phyloP scores from a whole-genome alignment of 2,113 vertebrate species.

The Ellobius talpinus region DNA sequence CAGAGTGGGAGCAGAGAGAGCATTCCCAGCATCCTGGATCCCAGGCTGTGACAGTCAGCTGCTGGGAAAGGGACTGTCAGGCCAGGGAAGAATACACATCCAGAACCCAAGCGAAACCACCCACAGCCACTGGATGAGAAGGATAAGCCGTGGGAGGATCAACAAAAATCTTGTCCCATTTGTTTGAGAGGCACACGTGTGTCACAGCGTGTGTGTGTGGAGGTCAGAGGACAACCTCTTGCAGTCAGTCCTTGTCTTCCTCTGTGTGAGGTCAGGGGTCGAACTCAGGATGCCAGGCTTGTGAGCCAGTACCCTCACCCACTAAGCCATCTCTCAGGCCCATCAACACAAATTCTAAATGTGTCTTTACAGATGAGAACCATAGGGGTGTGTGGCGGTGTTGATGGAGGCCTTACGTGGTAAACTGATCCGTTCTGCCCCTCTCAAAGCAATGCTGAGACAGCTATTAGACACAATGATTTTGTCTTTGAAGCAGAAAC shows the following conservation, averaged over 20 bases:
- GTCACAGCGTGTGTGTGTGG: too few species aligned
- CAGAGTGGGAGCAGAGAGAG: not conserved
- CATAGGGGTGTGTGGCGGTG: not conserved
- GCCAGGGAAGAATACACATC: not conserved
- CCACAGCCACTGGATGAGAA: not conserved
- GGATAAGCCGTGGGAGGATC: not conserved
- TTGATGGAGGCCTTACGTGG: not conserved
- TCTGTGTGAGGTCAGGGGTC: not conserved
- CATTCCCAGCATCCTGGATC: not conserved
- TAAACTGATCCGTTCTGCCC: not conserved
- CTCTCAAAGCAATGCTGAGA: slow-evolving; percentile 7
- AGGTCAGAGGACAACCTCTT: not conserved
- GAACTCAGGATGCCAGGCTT: not conserved
- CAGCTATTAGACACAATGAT: not conserved
- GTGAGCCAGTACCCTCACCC: not conserved
- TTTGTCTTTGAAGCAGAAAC: slow-evolving; percentile 31
- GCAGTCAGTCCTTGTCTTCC: not conserved
- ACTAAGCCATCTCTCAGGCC: not conserved
- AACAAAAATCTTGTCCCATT: not conserved
- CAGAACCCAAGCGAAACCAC: not conserved
- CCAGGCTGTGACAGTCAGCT: not conserved
- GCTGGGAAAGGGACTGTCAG: not conserved
- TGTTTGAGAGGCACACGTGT: not conserved
- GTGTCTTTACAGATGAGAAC: not conserved
- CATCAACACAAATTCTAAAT: not conserved